Evolutionary conservation across 2,113 vertebrate species (phyloP), one percentile per base, ranked within the genome.

Genomic region (Catagonus wagneri): DNA sequence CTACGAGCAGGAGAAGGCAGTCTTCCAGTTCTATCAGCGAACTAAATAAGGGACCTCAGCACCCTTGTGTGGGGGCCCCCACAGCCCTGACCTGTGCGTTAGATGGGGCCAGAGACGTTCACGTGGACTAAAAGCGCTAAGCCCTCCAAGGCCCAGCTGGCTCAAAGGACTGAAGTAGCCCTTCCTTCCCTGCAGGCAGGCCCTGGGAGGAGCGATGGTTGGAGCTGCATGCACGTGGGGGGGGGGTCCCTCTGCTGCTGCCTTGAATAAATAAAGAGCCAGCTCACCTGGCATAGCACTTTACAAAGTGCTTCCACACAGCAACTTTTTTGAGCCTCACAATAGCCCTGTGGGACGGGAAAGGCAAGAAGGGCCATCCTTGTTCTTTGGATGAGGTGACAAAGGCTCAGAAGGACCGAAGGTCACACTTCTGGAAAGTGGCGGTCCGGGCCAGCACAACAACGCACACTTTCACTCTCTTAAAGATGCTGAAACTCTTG

Each of bases 21-120:
- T 99, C 52, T 98, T 99, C 44, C 99, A 98, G 98, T 99, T 99
- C 98, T 99, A 99, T 93, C 99, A 99, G 65, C 25, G 61, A 50
- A 56, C 84, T 1, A 52, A 97, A 94, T 99, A 96, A 97, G 50
- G 60, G 19, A 58, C 27, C 52, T 71, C 50, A 0, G 25, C 52
- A 50, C 25, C 63, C 6, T 12, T 72, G 81, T 78, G 20, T 65
- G 32, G 2, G 39, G 7, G 36, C 44, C 58, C 29, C 11, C 0
- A 0, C 11, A 14, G 52, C 44, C 29, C 44, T n/a, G 79, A 32
- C 27, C 39, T 29, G 1, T 27, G 7, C 68, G 10, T 36, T 25
- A 8, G 8, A 50, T 58, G 84, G 63, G 4, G 16, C 88, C 29
- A 6, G 61, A 69, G 52, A 58, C 4, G 3, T 20, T 0, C 32